A percentile compares a stretch with the other conserved stretches of the same genome.
Conservation (phyloP, 2,888 invertebrate species). For the Rhamphomyia laevipes region DNA sequence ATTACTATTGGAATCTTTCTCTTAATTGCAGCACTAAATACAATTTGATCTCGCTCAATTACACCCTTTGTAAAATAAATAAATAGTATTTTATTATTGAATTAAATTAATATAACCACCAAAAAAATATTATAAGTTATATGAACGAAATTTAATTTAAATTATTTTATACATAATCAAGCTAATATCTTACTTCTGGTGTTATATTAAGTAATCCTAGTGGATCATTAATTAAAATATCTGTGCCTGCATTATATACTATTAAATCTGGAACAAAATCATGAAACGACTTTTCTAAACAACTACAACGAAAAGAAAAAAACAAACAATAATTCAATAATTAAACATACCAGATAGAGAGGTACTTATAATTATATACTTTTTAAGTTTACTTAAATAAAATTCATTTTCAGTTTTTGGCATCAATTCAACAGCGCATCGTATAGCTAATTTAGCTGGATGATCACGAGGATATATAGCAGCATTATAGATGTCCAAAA, state of each 20-base stretch:
- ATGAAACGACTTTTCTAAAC: slow-evolving; percentile 51
- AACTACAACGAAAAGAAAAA: slow-evolving; percentile 39
- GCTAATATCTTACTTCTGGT: slow-evolving; percentile 43
- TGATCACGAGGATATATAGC: slow-evolving; percentile 70
- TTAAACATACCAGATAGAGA: slow-evolving; percentile 4
- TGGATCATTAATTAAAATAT: slow-evolving; percentile 65
- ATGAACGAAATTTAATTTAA: not conserved
- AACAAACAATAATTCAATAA: not conserved
- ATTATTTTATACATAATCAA: not conserved
- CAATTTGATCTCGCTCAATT: slow-evolving; percentile 68
- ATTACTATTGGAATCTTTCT: slow-evolving; percentile 66
- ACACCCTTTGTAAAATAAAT: slow-evolving; percentile 51
- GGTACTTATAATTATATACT: slow-evolving; percentile 42
- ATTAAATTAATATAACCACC: not conserved
- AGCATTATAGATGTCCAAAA: slow-evolving; percentile 76
- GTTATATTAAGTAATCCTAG: slow-evolving; percentile 61
- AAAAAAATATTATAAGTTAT: not conserved
- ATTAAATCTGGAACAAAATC: slow-evolving; percentile 69
- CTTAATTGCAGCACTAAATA: slow-evolving; percentile 56
- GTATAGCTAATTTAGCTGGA: slow-evolving; percentile 59
- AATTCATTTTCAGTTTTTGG: slow-evolving; percentile 51
- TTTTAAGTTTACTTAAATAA: slow-evolving; percentile 54
- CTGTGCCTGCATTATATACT: slow-evolving; percentile 91
- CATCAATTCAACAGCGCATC: slow-evolving; percentile 54
- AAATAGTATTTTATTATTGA: not conserved